Evolutionary conservation across 2,797 vertebrate genomes (phyloP).

Genomic region (Lepidocolaptes lacrymiger): DNA sequence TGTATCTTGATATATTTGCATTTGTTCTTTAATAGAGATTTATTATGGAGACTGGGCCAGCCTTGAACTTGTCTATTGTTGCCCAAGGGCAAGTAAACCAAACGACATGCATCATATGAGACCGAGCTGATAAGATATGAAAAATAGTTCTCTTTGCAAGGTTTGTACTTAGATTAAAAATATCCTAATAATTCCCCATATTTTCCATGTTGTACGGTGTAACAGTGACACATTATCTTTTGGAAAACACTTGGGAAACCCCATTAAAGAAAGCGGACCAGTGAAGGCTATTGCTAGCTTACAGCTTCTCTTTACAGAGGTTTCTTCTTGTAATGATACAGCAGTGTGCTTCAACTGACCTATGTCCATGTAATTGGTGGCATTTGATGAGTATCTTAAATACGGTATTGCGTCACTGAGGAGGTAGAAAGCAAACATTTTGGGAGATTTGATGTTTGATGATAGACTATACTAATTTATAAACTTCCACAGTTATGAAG

Average conservation of each 20-base stretch:
- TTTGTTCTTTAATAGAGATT: neutral
- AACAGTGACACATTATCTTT: neutral
- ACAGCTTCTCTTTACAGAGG: neutral
- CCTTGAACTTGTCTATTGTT: neutral
- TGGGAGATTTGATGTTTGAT: neutral
- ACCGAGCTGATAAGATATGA: neutral
- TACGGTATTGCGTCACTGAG: neutral
- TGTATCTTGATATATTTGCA: slow-evolving; percentile 74
- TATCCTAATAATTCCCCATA: neutral
- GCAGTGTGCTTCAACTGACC: neutral
- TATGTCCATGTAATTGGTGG: neutral
- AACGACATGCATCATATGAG: neutral
- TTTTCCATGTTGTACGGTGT: neutral
- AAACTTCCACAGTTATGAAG: neutral
- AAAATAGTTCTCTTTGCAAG: neutral
- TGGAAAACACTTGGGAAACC: neutral
- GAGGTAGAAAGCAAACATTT: neutral
- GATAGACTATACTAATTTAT: neutral
- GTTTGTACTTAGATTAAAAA: neutral
- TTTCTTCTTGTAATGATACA: neutral
- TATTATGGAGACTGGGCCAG: neutral
- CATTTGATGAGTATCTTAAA: neutral
- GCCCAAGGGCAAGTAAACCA: neutral
- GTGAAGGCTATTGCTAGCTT: neutral
- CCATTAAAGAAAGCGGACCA: neutral